Percentiles rank a stretch among this genome's conserved stretches.
Evolutionary conservation across 64 coral and sea anemone species (phyloP).

Genomic region (Platygyra sinensis): DNA sequence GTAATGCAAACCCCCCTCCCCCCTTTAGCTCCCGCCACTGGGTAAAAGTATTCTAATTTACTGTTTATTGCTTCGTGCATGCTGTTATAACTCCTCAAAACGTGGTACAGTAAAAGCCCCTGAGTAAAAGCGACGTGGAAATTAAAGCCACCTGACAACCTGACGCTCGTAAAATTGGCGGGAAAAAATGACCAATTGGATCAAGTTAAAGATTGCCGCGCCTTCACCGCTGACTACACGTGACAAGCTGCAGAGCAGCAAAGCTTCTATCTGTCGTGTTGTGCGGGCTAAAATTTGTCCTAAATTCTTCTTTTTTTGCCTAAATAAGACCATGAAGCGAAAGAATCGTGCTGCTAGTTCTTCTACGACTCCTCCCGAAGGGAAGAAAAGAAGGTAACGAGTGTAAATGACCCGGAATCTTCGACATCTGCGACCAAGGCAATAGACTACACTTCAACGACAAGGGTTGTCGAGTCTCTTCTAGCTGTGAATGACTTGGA

Average conservation of each 20-base stretch:
- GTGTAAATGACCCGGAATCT: conserved; percentile 46
- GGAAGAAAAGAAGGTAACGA: conserved; percentile 64
- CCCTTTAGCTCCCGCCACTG: no score
- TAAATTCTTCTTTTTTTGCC: background rate
- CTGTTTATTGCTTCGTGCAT: no score
- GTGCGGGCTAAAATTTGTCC: background rate
- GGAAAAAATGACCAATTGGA: background rate
- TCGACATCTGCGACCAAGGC: conserved; percentile 5
- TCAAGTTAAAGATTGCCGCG: background rate
- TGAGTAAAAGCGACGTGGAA: no score
- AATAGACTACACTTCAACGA: conserved; percentile 63
- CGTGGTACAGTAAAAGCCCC: no score
- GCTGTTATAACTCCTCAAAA: no score
- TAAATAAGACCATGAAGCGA: conserved; percentile 44
- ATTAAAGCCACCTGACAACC: no score
- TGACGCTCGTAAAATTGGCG: background rate
- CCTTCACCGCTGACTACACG: background rate
- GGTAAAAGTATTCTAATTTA: no score
- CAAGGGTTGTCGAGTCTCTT: conserved; percentile 54
- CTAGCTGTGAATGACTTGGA: conserved; percentile 49
- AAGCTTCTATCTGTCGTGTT: background rate
- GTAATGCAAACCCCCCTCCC: no score
- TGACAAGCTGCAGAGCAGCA: background rate
- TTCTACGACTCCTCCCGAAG: conserved; percentile 10
- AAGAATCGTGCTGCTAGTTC: conserved; percentile 44